Conservation (phyloP, 1,140 invertebrate genomes). For the Teleopsis dalmanni region DNA sequence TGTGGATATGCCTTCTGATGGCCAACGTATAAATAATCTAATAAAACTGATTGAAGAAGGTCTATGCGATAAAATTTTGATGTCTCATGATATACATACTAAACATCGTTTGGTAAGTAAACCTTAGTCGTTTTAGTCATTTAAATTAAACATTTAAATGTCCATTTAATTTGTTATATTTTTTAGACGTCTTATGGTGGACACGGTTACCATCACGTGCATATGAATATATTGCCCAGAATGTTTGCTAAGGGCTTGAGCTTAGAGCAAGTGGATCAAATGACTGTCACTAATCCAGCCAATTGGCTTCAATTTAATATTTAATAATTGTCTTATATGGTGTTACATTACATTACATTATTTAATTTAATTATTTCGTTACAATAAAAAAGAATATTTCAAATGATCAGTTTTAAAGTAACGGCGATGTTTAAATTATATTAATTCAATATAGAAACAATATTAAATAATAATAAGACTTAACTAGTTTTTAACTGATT, state of each 20-base stretch:
- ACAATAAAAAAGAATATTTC: too few relatives aligned
- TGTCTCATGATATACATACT: constrained; percentile 78
- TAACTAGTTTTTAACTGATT: too few relatives aligned
- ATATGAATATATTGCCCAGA: constrained; percentile 66
- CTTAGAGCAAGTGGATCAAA: constrained; percentile 56
- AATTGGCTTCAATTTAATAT: constrained; percentile 54
- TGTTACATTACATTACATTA: too few relatives aligned
- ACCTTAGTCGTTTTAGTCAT: background rate
- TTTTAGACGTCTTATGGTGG: constrained; percentile 69
- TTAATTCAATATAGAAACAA: too few relatives aligned
- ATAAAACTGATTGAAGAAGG: constrained; percentile 56
- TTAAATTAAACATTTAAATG: constrained; percentile 3
- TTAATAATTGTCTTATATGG: constrained; percentile 5
- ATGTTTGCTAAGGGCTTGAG: constrained; percentile 63
- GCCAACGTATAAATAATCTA: constrained; percentile 61
- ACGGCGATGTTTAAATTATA: too few relatives aligned
- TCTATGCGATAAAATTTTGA: constrained; percentile 57
- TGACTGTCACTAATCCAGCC: constrained; percentile 65
- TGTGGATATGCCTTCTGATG: constrained; percentile 74
- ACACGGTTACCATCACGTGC: constrained; percentile 74
- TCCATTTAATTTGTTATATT: constrained; percentile 16
- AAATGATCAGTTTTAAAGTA: too few relatives aligned
- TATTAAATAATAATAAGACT: too few relatives aligned
- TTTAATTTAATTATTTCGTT: too few relatives aligned
- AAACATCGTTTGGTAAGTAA: constrained; percentile 69